phyloP scores from a whole-genome alignment of 2,797 vertebrate species.

The Enteromius trimaculatus region DNA sequence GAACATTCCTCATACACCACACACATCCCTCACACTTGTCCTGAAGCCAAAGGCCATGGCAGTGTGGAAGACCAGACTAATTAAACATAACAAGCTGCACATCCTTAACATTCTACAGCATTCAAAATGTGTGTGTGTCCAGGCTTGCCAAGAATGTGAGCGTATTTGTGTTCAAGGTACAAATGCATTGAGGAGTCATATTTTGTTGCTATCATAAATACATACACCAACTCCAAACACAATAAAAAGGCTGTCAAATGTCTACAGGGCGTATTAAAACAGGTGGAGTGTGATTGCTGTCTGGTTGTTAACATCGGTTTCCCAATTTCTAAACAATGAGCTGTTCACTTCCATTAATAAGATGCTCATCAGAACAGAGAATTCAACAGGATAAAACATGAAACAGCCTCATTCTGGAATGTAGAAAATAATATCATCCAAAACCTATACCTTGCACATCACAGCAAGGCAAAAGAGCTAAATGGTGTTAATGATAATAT shows the following conservation, averaged over 20 bases:
- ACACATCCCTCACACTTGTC: conserved; percentile 38
- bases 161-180: conserved; percentile 25
- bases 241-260: conserved; percentile 1
- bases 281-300: conserved; percentile 5
- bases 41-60: conserved; percentile 35
- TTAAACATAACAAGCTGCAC: conserved; percentile 33
- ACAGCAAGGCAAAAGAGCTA: background rate
- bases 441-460: background rate
- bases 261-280: conserved; percentile 25
- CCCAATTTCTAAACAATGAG: conserved; percentile 10
- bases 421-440: conserved; percentile 29
- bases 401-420: conserved; percentile 27
- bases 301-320: conserved; percentile 11
- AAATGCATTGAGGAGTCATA: background rate
- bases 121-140: conserved; percentile 28
- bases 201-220: conserved; percentile 33
- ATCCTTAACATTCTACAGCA: conserved; percentile 31
- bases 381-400: conserved; percentile 29
- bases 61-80: conserved; percentile 35
- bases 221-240: background rate
- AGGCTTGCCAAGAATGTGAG: conserved; percentile 20
- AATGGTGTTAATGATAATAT: background rate
- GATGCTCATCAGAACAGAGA: conserved; percentile 3
- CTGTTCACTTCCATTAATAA: conserved; percentile 7
- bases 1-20: conserved; percentile 33